Conservation (phyloP, 2,888 invertebrate species). For the Dendrolimus houi region DNA sequence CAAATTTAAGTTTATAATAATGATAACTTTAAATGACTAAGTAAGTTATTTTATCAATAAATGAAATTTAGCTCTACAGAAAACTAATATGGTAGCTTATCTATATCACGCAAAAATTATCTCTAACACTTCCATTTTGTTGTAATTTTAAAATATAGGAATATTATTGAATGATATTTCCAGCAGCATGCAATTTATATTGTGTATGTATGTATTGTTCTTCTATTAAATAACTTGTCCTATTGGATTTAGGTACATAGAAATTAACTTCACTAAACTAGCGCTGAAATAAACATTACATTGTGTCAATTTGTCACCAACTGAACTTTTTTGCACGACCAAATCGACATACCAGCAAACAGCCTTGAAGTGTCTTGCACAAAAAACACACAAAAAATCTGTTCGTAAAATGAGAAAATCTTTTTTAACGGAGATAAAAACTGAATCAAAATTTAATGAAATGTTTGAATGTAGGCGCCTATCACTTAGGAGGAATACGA, state of each 20-base stretch:
- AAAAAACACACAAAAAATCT: not conserved
- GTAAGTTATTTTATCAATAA: too few relatives aligned
- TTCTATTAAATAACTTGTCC: not conserved
- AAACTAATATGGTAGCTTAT: too few relatives aligned
- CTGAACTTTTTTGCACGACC: conserved; percentile 5
- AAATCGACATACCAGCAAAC: conserved; percentile 7
- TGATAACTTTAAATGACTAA: too few relatives aligned
- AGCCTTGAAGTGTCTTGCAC: not conserved
- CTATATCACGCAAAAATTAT: too few relatives aligned
- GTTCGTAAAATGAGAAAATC: not conserved
- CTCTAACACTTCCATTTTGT: too few relatives aligned
- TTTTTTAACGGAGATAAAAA: not conserved
- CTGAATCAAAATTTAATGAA: not conserved
- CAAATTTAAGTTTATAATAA: too few relatives aligned
- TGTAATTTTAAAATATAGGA: too few relatives aligned
- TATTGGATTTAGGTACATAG: not conserved
- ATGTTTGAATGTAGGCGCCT: not conserved
- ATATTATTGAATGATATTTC: too few relatives aligned
- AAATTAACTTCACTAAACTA: not conserved
- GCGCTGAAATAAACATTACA: not conserved
- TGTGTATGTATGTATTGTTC: too few relatives aligned
- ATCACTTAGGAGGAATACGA: too few relatives aligned
- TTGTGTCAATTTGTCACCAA: not conserved
- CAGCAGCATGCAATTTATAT: too few relatives aligned
- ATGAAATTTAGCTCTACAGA: too few relatives aligned